Evolutionary conservation across 2,113 vertebrate species (phyloP).

Genomic region (Seriola dumerili): DNA sequence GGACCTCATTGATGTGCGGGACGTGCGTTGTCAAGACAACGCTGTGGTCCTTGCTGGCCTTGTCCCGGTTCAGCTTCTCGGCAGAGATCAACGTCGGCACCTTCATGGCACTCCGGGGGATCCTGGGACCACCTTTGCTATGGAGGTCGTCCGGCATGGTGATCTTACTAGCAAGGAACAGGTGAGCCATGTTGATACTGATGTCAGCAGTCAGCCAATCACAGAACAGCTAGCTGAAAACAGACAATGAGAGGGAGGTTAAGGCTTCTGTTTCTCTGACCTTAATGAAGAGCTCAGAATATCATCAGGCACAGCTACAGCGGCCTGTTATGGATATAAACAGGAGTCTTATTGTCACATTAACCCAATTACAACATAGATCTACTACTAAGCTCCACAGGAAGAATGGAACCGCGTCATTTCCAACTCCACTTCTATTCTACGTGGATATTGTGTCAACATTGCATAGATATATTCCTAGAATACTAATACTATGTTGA

Average conservation of each 20-base stretch:
- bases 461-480: too few relatives aligned
- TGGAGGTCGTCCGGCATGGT: conserved; percentile 86
- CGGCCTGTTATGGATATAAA: too few relatives aligned
- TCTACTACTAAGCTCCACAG: too few relatives aligned
- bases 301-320: too few relatives aligned
- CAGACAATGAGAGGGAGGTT: not conserved
- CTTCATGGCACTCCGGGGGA: conserved; percentile 80
- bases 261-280: too few relatives aligned
- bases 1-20: conserved; percentile 87
- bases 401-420: too few relatives aligned
- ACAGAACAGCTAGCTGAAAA: conserved; percentile 50
- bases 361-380: too few relatives aligned
- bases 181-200: conserved; percentile 64
- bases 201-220: conserved; percentile 50
- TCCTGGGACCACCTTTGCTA: conserved; percentile 34
- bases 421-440: too few relatives aligned
- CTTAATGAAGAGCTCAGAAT: too few relatives aligned
- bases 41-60: conserved; percentile 43
- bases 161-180: conserved; percentile 72
- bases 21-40: conserved; percentile 79
- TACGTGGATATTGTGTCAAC: too few relatives aligned
- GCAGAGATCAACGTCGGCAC: conserved; percentile 69
- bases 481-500: too few relatives aligned
- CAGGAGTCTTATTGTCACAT: too few relatives aligned
- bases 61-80: conserved; percentile 81